Evolutionary conservation across 35 echinoderm and acorn worm genomes (phyloP).

Genomic region (Ophioderma brevispina): DNA sequence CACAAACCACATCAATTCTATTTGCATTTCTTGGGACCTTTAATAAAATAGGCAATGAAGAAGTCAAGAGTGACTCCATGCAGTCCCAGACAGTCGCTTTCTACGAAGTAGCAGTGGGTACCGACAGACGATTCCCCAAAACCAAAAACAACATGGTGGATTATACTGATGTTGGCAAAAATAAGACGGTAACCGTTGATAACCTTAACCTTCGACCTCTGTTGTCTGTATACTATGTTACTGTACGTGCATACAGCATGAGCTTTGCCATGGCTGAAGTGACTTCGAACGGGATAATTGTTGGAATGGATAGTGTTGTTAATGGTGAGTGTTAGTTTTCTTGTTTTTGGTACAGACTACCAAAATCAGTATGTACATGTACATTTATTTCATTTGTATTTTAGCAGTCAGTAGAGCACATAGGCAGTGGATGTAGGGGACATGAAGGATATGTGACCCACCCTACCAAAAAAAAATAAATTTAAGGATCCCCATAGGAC

Average conservation of each 20-base stretch:
- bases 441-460: too few relatives aligned
- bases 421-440: too few relatives aligned
- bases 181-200: constrained; percentile 19
- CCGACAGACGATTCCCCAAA: constrained; percentile 49
- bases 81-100: constrained; percentile 15
- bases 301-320: constrained; percentile 24
- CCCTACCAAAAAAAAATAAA: too few relatives aligned
- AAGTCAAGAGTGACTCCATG: not conserved
- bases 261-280: constrained; percentile 24
- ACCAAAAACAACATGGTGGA: constrained; percentile 35
- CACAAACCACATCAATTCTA: too few relatives aligned
- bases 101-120: constrained; percentile 40
- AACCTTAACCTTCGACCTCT: constrained; percentile 8
- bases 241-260: too few relatives aligned
- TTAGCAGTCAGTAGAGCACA: too few relatives aligned
- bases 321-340: not conserved
- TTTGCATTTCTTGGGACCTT: too few relatives aligned
- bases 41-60: not conserved
- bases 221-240: constrained; percentile 22
- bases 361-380: too few relatives aligned
- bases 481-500: too few relatives aligned
- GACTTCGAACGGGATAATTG: constrained; percentile 39
- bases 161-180: constrained; percentile 32
- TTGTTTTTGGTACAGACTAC: not conserved
- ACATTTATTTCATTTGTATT: too few relatives aligned